phyloP scores from a whole-genome alignment of 2,113 vertebrate species.

The Gorsachius goisagi region DNA sequence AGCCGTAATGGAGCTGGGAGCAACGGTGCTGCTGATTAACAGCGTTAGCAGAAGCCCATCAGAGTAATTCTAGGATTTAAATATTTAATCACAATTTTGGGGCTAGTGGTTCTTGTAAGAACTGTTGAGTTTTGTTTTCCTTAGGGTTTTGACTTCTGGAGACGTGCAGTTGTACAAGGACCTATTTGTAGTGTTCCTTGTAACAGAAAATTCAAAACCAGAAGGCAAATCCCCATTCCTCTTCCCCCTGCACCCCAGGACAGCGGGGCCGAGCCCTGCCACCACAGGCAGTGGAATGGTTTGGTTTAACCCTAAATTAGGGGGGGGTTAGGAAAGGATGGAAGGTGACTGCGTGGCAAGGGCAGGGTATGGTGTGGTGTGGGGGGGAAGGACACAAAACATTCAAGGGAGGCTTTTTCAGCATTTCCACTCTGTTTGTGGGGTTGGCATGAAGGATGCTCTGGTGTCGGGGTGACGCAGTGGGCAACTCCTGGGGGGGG shows the following conservation, averaged over 20 bases:
- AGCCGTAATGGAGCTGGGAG: background rate
- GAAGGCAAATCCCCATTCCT: background rate
- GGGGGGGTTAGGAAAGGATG: background rate
- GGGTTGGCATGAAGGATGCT: background rate
- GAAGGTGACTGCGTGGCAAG: background rate
- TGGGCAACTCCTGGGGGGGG: fast-evolving
- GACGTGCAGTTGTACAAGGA: background rate
- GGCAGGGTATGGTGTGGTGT: background rate
- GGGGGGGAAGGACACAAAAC: background rate
- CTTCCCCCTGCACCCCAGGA: background rate
- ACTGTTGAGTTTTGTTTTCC: background rate
- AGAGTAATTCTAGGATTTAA: background rate
- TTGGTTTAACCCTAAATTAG: background rate
- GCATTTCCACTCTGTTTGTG: background rate
- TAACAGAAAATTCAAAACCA: background rate
- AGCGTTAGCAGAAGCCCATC: background rate
- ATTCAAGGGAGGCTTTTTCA: background rate
- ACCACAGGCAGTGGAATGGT: background rate
- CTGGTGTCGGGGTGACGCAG: fast-evolving
- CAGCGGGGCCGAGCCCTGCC: background rate
- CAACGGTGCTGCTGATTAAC: background rate
- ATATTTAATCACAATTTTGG: background rate
- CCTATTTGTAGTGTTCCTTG: background rate
- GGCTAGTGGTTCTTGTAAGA: background rate
- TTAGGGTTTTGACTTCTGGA: background rate